A percentile compares a stretch with the other conserved stretches of the same genome.
Evolutionary conservation across 2,113 vertebrate species (phyloP).

Genomic region (Oenanthe oenanthe): DNA sequence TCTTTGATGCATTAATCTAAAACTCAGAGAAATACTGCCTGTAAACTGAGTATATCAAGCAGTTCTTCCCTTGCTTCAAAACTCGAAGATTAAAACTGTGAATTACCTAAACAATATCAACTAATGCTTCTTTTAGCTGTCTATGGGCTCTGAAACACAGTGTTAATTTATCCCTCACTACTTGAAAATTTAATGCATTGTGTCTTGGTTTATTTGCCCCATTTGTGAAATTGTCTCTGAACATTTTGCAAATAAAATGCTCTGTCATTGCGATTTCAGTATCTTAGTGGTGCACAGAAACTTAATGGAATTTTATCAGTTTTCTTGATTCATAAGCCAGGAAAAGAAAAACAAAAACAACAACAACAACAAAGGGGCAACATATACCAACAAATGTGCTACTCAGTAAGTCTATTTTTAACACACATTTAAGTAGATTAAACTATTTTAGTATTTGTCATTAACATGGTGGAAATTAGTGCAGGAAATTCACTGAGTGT

Average conservation of each 20-base stretch:
- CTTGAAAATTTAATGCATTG: slow-evolving; percentile 31
- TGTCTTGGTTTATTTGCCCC: slow-evolving; percentile 43
- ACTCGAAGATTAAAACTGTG: slow-evolving; percentile 16
- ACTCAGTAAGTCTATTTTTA: not conserved
- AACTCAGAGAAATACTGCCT: not conserved
- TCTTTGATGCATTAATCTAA: not conserved
- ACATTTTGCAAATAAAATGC: slow-evolving; percentile 43
- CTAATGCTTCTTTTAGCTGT: slow-evolving; percentile 10
- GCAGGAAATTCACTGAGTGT: not conserved
- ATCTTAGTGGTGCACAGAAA: not conserved
- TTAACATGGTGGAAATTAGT: not conserved
- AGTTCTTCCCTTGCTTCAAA: slow-evolving; percentile 15
- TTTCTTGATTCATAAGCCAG: not conserved
- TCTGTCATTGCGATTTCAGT: not conserved
- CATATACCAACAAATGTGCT: not conserved
- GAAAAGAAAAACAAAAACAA: not conserved
- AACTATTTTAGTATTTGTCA: not conserved
- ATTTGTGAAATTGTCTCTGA: slow-evolving; percentile 5
- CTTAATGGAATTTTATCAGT: not conserved
- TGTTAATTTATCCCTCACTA: slow-evolving; percentile 39
- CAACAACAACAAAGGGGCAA: not conserved
- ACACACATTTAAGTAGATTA: not conserved
- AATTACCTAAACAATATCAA: slow-evolving; percentile 40
- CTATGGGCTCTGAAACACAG: not conserved
- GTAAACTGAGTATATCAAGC: not conserved